A percentile compares a stretch with the other conserved stretches of the same genome.
These are phyloP conservation scores for Tenthredo distinguenda DNA, from an alignment of 2,888 invertebrate genomes.

Conservation along the genomic window DNA sequence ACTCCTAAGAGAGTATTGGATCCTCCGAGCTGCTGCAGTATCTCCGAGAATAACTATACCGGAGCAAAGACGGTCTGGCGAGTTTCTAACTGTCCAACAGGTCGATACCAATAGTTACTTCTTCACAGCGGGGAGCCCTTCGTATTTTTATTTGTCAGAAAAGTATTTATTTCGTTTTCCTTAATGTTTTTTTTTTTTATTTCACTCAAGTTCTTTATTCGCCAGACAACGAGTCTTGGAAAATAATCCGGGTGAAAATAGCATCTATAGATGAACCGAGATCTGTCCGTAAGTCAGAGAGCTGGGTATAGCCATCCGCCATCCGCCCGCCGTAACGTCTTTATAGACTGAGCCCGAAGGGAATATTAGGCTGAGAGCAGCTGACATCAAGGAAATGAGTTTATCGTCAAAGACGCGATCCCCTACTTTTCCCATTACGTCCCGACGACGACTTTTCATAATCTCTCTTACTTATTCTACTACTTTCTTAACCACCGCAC, in stretches of 20 bases:
- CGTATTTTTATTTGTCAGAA: constrained; percentile 25
- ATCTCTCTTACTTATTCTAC: constrained; percentile 31
- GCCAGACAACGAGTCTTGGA: constrained; percentile 1
- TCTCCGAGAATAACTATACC: constrained; percentile 24
- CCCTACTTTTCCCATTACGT: constrained; percentile 48
- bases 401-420: constrained; percentile 50
- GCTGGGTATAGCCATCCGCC: constrained; percentile 39
- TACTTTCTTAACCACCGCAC: constrained; percentile 12
- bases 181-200: background rate
- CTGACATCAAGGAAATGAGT: constrained; percentile 51
- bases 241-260: constrained; percentile 39
- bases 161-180: constrained; percentile 27
- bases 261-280: constrained; percentile 40
- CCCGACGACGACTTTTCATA: constrained; percentile 45
- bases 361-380: constrained; percentile 52
- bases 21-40: constrained; percentile 4
- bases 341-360: constrained; percentile 50
- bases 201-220: background rate
- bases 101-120: constrained; percentile 42
- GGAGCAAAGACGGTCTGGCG: constrained; percentile 29
- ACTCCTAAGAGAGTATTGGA: constrained; percentile 30
- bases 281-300: constrained; percentile 42
- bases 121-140: background rate
- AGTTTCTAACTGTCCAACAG: constrained; percentile 49
- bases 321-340: constrained; percentile 46